Evolutionary conservation across 2,797 vertebrate species (phyloP), one percentile per base, ranked within the genome.

Genomic region (Thunnus albacares): DNA sequence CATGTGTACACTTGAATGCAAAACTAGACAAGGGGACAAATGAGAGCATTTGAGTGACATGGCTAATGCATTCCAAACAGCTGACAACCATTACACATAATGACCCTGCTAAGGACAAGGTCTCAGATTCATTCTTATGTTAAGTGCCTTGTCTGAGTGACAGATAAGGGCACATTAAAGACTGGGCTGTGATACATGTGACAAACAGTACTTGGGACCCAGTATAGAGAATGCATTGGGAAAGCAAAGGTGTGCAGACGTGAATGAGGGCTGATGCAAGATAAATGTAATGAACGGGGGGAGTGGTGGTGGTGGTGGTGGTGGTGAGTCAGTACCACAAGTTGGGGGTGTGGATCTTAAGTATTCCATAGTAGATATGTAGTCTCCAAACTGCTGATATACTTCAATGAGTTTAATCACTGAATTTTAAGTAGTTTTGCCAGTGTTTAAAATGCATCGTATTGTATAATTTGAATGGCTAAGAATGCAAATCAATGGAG

Each of bases 371-470:
- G 68, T 70, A 77, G 85, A 80, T 88, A 80, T 81, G 49, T 79
- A 62, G 77, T 78, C 77, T 73, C 65, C 76, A 93, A 96, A 93
- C 90, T 92, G 94, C 95, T 95, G 96, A 95, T 96, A 93, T 95
- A 94, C 96, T 95, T 93, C n/a, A 90, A 81, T 94, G 93, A 95
- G 89, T 95, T 95, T 96, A 96, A 97, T 97, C 94, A 91, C 93
- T 95, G 94, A 93, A 96, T 98, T 96, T 94, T 93, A 96, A 96
- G 95, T 94, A 92, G 95, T 95, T 90, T 96, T 94, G 94, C 96
- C 79, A 93, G 94, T 94, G 95, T 96, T 98, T 96, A 96, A 96
- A 96, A 96, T 96, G 96, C 96, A 96, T 94, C 94, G 95, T 94
- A 95, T 96, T 96, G 95, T 96, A 91, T 96, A 96, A 97, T 97